Conservation (phyloP, 2,888 invertebrate genomes). For the Petrophora chlorosata region DNA sequence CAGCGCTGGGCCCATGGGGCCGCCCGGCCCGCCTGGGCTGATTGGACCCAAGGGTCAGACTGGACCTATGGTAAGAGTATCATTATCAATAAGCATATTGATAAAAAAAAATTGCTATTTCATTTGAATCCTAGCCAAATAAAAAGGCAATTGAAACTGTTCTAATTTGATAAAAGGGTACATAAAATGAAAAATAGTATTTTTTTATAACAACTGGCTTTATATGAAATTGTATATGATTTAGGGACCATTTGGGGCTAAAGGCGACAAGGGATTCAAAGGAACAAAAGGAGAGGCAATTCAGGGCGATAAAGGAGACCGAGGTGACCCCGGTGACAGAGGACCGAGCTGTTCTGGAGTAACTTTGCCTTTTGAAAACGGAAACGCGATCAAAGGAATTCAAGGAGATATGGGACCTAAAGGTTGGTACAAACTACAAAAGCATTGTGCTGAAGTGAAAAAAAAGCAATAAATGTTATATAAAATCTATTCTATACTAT, state of each 20-base stretch:
- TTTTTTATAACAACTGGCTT: too few relatives aligned
- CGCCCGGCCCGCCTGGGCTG: conserved; percentile 83
- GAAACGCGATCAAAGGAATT: conserved; percentile 66
- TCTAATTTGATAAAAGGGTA: too few relatives aligned
- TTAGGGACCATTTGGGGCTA: conserved; percentile 87
- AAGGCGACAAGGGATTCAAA: conserved; percentile 88
- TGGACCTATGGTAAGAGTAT: conserved; percentile 82
- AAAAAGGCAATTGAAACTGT: too few relatives aligned
- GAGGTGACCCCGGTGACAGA: conserved; percentile 80
- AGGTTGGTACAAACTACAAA: too few relatives aligned
- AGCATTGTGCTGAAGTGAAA: too few relatives aligned
- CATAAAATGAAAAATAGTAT: too few relatives aligned
- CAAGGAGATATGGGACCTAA: conserved; percentile 83
- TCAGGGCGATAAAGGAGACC: conserved; percentile 85
- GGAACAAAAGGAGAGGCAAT: conserved; percentile 81
- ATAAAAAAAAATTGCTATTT: not conserved
- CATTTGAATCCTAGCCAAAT: too few relatives aligned
- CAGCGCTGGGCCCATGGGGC: conserved; percentile 85
- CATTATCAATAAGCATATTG: not conserved
- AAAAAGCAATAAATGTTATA: too few relatives aligned
- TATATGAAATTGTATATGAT: too few relatives aligned
- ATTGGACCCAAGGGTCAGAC: conserved; percentile 85
- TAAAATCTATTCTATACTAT: too few relatives aligned
- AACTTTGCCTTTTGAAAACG: conserved; percentile 55
- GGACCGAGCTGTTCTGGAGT: conserved; percentile 69